Evolutionary conservation across 1,140 invertebrate species (phyloP).

Genomic region (Zaprionus africanus): DNA sequence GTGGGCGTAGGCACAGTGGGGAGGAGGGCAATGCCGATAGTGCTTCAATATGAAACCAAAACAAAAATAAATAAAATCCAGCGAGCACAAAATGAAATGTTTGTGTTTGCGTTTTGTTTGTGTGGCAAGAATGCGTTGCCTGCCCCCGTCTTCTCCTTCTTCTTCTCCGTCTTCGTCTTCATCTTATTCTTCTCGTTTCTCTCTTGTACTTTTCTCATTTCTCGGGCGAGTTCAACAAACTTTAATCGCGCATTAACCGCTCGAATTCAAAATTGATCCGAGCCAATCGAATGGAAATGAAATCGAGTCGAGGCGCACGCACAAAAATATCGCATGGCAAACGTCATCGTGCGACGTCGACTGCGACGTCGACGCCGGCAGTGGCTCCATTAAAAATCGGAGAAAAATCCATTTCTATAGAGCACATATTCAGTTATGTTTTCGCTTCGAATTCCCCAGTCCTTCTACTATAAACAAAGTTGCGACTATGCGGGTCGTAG

Average conservation of each 20-base stretch:
- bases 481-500: not conserved
- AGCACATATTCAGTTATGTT: not conserved
- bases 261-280: slow-evolving; percentile 49
- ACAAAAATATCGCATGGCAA: slow-evolving; percentile 33
- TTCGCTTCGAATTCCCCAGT: not conserved
- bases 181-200: not conserved
- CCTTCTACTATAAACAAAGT: slow-evolving; percentile 3
- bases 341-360: not conserved
- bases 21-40: slow-evolving; percentile 21
- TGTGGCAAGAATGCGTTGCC: slow-evolving; percentile 52
- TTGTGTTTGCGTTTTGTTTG: slow-evolving; percentile 51
- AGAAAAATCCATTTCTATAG: not conserved
- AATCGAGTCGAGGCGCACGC: slow-evolving; percentile 25
- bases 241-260: slow-evolving; percentile 58
- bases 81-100: slow-evolving; percentile 38
- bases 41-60: slow-evolving; percentile 45
- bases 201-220: slow-evolving; percentile 31
- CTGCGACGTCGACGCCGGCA: not conserved
- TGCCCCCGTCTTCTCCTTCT: not conserved
- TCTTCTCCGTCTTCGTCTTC: slow-evolving; percentile 15
- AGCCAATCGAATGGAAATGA: slow-evolving; percentile 37
- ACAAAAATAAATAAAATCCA: slow-evolving; percentile 58
- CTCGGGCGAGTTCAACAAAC: slow-evolving; percentile 65
- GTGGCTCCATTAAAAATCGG: not conserved
- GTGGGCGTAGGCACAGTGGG: not conserved